Evolutionary conservation across 2,113 vertebrate species (phyloP).

Genomic region (Irena cyanogastra): DNA sequence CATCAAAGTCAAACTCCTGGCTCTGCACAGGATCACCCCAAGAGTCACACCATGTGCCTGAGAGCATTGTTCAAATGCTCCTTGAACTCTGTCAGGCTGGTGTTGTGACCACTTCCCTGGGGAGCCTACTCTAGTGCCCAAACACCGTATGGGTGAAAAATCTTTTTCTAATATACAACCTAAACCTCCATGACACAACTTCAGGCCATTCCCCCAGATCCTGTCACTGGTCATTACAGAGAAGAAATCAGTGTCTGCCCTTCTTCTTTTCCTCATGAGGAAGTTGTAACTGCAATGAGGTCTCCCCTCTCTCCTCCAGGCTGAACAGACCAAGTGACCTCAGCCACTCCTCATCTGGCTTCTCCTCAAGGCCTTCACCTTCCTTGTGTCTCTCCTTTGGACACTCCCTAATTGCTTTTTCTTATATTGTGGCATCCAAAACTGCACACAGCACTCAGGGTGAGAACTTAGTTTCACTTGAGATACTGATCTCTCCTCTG

Average conservation of each 20-base stretch:
- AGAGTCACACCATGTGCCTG: background rate
- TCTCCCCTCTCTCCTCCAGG: background rate
- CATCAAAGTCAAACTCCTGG: background rate
- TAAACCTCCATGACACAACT: background rate
- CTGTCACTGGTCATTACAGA: background rate
- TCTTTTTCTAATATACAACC: background rate
- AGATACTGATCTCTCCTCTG: background rate
- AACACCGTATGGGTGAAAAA: background rate
- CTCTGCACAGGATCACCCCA: background rate
- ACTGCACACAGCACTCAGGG: background rate
- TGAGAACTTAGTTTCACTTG: background rate
- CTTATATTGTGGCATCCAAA: background rate
- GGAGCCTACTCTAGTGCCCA: background rate
- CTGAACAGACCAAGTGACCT: background rate
- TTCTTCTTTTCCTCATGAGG: rapidly evolving
- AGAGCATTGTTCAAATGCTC: background rate
- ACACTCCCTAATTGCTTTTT: background rate
- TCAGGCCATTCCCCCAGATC: background rate
- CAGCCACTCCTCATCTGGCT: rapidly evolving
- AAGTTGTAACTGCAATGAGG: background rate
- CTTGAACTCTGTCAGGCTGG: background rate
- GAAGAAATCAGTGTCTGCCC: background rate
- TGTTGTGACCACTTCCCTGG: background rate
- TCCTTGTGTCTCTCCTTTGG: background rate
- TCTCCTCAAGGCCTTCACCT: background rate